phyloP scores from a whole-genome alignment of 2,797 vertebrate species.

The Chiroxiphia lanceolata region DNA sequence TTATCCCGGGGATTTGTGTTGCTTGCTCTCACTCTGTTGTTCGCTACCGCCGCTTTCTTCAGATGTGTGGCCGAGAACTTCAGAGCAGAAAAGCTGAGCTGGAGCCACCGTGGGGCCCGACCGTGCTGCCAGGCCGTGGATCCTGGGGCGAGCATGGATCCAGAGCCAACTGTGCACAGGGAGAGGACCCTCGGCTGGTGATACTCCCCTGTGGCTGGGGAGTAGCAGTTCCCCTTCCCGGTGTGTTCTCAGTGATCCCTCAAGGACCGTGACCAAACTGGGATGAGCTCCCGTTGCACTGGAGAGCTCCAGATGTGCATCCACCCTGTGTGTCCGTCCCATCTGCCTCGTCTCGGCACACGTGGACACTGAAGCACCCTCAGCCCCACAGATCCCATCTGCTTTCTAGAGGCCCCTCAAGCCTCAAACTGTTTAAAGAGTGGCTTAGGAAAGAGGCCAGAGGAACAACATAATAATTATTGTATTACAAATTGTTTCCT shows the following conservation, averaged over 20 bases:
- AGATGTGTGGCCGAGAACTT: conserved; percentile 37
- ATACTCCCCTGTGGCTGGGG: background rate
- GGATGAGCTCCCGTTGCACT: background rate
- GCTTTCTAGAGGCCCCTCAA: background rate
- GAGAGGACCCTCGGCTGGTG: background rate
- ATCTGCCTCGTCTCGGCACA: accelerated
- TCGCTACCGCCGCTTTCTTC: background rate
- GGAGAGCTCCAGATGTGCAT: background rate
- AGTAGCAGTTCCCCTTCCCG: background rate
- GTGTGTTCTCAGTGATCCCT: accelerated
- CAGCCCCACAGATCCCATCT: background rate
- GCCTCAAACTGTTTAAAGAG: conserved; percentile 20
- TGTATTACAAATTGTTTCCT: conserved; percentile 69
- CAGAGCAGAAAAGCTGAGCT: background rate
- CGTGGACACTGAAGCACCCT: background rate
- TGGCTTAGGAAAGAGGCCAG: conserved; percentile 55
- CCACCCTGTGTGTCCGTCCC: background rate
- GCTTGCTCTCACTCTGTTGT: conserved; percentile 37
- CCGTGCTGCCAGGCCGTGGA: accelerated
- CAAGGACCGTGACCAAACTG: accelerated
- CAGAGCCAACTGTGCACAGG: accelerated
- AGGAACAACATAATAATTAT: conserved; percentile 58
- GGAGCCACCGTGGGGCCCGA: background rate
- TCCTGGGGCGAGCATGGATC: background rate
- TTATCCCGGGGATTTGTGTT: conserved; percentile 53